A percentile compares a stretch with the other conserved stretches of the same genome.
These are phyloP conservation scores for Heliconius sara DNA, from an alignment of 2,888 invertebrate species.

Conservation along the genomic window DNA sequence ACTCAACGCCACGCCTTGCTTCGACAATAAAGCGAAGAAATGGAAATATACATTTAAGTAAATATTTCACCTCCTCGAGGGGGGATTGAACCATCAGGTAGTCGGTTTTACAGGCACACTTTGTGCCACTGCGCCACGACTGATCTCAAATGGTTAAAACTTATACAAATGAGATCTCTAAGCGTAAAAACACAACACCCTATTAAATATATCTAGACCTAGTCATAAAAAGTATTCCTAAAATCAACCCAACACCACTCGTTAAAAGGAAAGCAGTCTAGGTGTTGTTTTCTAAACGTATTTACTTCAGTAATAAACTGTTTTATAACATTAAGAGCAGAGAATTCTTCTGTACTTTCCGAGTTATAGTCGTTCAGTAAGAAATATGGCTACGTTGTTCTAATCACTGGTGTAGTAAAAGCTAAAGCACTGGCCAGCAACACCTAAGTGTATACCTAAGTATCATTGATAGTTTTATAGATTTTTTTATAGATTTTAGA, in stretches of 20 bases:
- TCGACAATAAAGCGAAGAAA: too few species aligned
- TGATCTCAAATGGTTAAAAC: background rate
- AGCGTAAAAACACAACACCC: background rate
- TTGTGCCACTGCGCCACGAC: too few species aligned
- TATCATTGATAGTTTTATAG: constrained; percentile 8
- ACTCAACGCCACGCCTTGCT: too few species aligned
- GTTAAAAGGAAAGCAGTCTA: constrained; percentile 25
- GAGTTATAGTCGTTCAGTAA: constrained; percentile 54
- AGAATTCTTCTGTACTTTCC: constrained; percentile 48
- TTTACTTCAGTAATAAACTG: constrained; percentile 42
- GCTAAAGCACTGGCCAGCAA: constrained; percentile 60
- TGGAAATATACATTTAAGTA: too few species aligned
- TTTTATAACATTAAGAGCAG: constrained; percentile 48
- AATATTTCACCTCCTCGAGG: too few species aligned
- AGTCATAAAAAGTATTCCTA: constrained; percentile 17
- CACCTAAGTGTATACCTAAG: constrained; percentile 39
- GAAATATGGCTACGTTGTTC: constrained; percentile 53
- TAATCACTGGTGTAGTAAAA: constrained; percentile 65
- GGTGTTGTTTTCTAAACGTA: constrained; percentile 38
- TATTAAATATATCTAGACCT: background rate
- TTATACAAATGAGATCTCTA: background rate
- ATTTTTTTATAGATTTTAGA: too few species aligned
- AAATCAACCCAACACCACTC: background rate
- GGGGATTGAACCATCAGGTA: too few species aligned
- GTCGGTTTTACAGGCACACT: too few species aligned